A percentile compares a stretch with the other conserved stretches of the same genome.
These are phyloP conservation scores for Cancer borealis DNA, from an alignment of 2,888 invertebrate genomes.

Conservation along the genomic window DNA sequence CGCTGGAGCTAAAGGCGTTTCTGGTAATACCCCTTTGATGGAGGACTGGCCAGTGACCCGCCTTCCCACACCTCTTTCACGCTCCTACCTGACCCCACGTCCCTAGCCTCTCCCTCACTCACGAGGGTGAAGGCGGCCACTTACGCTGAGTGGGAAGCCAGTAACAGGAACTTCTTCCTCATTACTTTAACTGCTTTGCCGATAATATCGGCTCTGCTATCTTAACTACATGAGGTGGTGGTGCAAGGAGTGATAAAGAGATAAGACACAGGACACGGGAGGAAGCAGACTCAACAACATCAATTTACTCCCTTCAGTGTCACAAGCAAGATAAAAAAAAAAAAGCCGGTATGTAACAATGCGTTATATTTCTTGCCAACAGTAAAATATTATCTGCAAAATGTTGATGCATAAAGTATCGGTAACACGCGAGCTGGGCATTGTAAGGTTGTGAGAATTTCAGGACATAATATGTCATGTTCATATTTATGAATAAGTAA, in stretches of 20 bases:
- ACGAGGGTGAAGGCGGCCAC: not conserved
- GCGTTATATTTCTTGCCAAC: constrained; percentile 18
- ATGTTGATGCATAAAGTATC: not conserved
- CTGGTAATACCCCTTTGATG: constrained; percentile 12
- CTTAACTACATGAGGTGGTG: not conserved
- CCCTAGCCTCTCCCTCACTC: not conserved
- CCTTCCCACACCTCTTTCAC: not conserved
- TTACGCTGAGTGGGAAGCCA: constrained; percentile 25
- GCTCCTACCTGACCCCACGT: not conserved
- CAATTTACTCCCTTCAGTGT: not conserved
- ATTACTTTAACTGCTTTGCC: constrained; percentile 36
- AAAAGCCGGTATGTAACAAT: not conserved
- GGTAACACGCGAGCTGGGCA: not conserved
- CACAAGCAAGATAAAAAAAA: not conserved
- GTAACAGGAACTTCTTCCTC: constrained; percentile 17
- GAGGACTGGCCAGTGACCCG: not conserved
- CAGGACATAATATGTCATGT: not conserved
- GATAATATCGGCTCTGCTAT: constrained; percentile 20
- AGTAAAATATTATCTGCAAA: not conserved
- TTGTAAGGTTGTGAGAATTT: not conserved
- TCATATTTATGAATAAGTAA: not conserved
- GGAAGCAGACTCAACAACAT: not conserved
- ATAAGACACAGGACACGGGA: not conserved
- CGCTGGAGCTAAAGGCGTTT: not conserved
- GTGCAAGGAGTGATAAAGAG: not conserved